Conservation (phyloP, 1,140 invertebrate genomes). For the Brachionus plicatilis region DNA sequence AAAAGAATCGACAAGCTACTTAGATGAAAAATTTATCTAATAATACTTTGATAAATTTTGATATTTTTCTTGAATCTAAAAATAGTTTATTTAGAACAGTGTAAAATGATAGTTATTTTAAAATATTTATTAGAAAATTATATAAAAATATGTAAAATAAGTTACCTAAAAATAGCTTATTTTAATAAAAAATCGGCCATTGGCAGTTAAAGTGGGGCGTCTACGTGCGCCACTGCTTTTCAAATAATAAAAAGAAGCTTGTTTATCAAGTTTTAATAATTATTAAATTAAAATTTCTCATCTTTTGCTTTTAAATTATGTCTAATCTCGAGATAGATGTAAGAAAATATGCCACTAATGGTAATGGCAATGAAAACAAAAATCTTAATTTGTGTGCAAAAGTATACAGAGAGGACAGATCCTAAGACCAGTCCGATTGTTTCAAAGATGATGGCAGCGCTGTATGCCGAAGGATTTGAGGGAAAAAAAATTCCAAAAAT, state of each 20-base stretch:
- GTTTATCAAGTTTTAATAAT: neutral
- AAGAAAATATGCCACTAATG: neutral
- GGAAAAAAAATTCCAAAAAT: conserved; percentile 15
- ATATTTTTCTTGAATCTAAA: too few relatives aligned
- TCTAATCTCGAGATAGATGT: neutral
- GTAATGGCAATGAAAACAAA: conserved; percentile 26
- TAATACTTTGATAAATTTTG: too few relatives aligned
- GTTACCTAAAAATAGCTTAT: too few relatives aligned
- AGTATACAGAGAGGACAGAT: neutral
- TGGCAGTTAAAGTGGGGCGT: too few relatives aligned
- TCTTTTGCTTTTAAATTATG: neutral
- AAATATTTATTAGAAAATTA: too few relatives aligned
- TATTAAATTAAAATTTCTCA: neutral
- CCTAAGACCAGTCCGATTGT: neutral
- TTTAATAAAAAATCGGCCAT: too few relatives aligned
- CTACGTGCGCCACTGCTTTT: too few relatives aligned
- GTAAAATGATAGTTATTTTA: too few relatives aligned
- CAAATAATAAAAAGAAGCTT: neutral
- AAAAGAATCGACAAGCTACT: too few relatives aligned
- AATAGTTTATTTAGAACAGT: too few relatives aligned
- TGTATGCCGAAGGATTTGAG: neutral
- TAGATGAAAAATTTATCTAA: too few relatives aligned
- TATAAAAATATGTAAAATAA: too few relatives aligned
- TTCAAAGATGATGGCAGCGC: conserved; percentile 20
- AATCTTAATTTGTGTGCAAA: conserved; percentile 11